Evolutionary conservation across 1,140 invertebrate species (phyloP).

Genomic region (Phortica variegata): DNA sequence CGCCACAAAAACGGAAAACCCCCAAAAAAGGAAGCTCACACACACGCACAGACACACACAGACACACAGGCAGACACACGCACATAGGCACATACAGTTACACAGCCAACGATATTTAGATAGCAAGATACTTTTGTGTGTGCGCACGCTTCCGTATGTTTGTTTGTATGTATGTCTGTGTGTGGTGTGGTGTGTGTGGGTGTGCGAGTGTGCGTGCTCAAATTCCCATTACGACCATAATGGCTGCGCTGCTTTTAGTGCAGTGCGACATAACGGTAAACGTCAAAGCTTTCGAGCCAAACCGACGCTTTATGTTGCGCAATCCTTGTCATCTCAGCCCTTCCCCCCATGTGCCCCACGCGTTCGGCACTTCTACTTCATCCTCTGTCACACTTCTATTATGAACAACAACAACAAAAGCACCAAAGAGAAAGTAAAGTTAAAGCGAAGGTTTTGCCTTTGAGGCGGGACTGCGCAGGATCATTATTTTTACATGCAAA

Average conservation of each 20-base stretch:
- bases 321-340: too few relatives aligned
- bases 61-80: neutral
- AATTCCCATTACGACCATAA: slow-evolving; percentile 9
- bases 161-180: slow-evolving; percentile 6
- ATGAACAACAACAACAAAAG: too few relatives aligned
- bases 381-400: too few relatives aligned
- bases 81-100: neutral
- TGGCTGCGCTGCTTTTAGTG: neutral
- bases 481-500: too few relatives aligned
- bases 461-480: slow-evolving; percentile 39
- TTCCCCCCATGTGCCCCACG: too few relatives aligned
- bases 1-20: slow-evolving; percentile 47
- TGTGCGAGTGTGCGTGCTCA: slow-evolving; percentile 7
- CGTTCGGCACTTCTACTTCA: too few relatives aligned
- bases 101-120: slow-evolving; percentile 12
- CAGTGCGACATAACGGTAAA: too few relatives aligned
- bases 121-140: slow-evolving; percentile 33
- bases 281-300: too few relatives aligned
- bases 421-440: slow-evolving; percentile 50
- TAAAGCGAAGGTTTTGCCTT: slow-evolving; percentile 27
- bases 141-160: slow-evolving; percentile 1
- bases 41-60: neutral
- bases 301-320: too few relatives aligned
- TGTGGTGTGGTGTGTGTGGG: slow-evolving; percentile 5
- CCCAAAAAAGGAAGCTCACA: slow-evolving; percentile 8